These are phyloP conservation scores for Plumapathes pennacea DNA, from an alignment of 92 coral and sea anemone genomes.

Conservation along the genomic window DNA sequence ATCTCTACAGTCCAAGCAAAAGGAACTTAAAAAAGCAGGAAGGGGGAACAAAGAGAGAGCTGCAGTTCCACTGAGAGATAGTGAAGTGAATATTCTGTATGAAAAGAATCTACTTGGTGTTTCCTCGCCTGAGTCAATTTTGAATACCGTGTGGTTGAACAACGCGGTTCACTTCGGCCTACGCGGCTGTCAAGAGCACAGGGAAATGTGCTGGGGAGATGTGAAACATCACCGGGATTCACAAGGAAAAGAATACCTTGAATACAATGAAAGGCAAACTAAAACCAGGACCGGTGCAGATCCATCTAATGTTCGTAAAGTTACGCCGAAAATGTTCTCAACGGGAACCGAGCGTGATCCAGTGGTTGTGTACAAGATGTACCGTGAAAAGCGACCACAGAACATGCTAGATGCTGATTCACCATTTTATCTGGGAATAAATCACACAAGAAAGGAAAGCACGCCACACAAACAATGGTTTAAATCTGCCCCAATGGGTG, in stretches of 20 bases:
- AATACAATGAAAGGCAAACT: conserved; percentile 47
- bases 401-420: conserved; percentile 34
- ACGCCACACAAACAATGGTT: conserved; percentile 47
- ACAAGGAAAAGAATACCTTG: conserved; percentile 22
- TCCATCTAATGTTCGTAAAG: conserved; percentile 32
- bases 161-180: conserved; percentile 38
- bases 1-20: conserved; percentile 36
- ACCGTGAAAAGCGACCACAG: conserved; percentile 45
- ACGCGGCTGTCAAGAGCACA: conserved; percentile 44
- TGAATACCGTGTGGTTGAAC: conserved; percentile 52
- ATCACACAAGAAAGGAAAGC: conserved; percentile 41
- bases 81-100: conserved; percentile 33
- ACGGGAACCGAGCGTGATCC: conserved; percentile 50
- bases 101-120: conserved; percentile 38
- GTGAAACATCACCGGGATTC: conserved; percentile 30
- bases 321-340: conserved; percentile 49
- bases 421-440: conserved; percentile 47
- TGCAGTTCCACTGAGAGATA: conserved; percentile 31
- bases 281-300: conserved; percentile 47
- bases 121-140: conserved; percentile 36
- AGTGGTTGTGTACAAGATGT: conserved; percentile 47
- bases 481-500: conserved; percentile 42
- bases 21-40: conserved; percentile 42
- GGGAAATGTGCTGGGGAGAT: conserved; percentile 51
- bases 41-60: conserved; percentile 48